These are phyloP conservation scores for Mus spretus DNA, from an alignment of 2,797 vertebrate genomes.

Conservation along the genomic window DNA sequence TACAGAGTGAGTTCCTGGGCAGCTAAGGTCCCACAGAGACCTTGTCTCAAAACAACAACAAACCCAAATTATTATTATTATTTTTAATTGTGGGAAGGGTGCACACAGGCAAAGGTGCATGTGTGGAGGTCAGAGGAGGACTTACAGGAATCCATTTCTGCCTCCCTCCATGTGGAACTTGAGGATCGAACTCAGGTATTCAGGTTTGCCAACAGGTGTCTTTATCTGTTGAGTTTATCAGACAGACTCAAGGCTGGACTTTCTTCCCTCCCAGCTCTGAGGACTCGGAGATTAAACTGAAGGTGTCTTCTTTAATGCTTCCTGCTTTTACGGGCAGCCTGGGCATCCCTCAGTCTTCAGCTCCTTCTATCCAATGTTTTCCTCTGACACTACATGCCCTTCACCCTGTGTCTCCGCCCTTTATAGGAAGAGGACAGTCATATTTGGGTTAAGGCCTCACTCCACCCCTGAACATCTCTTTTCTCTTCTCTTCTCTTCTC, in stretches of 20 bases:
- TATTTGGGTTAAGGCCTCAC: background rate
- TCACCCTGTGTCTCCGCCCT: background rate
- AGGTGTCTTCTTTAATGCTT: background rate
- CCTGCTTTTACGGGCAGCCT: background rate
- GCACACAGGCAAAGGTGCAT: background rate
- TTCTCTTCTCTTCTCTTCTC: no score
- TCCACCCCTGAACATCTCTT: background rate
- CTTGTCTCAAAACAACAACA: background rate
- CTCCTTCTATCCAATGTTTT: rapidly evolving
- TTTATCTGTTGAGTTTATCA: background rate
- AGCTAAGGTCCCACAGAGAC: no score
- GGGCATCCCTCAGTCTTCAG: background rate
- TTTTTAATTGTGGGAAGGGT: background rate
- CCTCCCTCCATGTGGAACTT: background rate
- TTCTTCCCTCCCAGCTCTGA: background rate
- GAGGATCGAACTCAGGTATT: background rate
- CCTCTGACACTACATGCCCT: rapidly evolving
- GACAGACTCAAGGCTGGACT: background rate
- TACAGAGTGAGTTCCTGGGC: background rate
- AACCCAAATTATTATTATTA: background rate
- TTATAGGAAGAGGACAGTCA: background rate
- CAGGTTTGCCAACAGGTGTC: background rate
- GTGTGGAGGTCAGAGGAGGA: background rate
- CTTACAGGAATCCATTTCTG: background rate
- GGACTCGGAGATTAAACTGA: background rate